phyloP scores from a whole-genome alignment of 2,113 vertebrate species.

The Gasterosteus aculeatus region DNA sequence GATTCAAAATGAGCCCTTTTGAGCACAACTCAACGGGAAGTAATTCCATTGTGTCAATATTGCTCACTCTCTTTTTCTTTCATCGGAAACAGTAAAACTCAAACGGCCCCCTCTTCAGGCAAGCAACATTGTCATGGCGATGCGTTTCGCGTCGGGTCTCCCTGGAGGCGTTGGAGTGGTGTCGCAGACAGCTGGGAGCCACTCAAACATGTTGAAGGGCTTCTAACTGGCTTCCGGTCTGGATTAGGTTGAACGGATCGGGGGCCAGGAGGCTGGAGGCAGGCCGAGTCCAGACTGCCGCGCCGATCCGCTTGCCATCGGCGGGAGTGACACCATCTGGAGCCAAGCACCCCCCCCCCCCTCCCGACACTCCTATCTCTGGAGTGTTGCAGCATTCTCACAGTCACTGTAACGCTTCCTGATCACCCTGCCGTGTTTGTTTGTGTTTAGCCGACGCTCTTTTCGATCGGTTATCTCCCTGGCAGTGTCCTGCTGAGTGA shows the following conservation, averaged over 20 bases:
- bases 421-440: conserved; percentile 25
- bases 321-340: conserved; percentile 47
- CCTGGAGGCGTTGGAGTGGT: conserved; percentile 21
- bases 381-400: conserved; percentile 22
- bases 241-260: conserved; percentile 44
- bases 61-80: background rate
- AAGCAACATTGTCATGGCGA: background rate
- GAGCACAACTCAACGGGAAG: conserved; percentile 6
- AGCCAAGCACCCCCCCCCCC: background rate
- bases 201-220: conserved; percentile 51
- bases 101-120: background rate
- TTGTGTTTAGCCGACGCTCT: conserved; percentile 28
- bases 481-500: conserved; percentile 35
- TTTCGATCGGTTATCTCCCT: conserved; percentile 30
- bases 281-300: conserved; percentile 45
- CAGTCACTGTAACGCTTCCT: conserved; percentile 33
- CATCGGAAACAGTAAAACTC: conserved; percentile 16
- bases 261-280: conserved; percentile 32
- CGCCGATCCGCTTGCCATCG: conserved; percentile 57
- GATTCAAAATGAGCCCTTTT: background rate
- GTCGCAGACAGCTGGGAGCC: conserved; percentile 36
- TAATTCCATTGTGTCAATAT: background rate
- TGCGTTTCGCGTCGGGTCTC: conserved; percentile 8
- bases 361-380: conserved; percentile 1
- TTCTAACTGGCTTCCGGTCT: conserved; percentile 51